Evolutionary conservation across 2,888 invertebrate species (phyloP).

Genomic region (Tipula lateralis): DNA sequence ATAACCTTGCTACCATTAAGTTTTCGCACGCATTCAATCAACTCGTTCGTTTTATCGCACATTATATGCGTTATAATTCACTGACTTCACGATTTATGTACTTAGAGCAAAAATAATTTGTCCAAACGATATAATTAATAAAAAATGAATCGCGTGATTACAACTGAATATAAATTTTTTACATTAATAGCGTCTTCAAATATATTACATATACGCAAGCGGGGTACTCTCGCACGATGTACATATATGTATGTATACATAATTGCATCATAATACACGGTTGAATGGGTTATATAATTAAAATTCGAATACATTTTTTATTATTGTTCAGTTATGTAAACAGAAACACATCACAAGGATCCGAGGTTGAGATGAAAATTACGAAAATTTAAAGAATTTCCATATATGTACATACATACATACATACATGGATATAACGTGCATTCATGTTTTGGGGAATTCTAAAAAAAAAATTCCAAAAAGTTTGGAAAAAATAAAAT

Average conservation of each 20-base stretch:
- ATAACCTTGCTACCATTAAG: not conserved
- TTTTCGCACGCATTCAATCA: conserved; percentile 24
- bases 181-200: not conserved
- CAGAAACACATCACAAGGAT: not conserved
- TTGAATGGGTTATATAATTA: not conserved
- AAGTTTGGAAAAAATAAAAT: not conserved
- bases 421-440: not conserved
- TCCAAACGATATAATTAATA: not conserved
- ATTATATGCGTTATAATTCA: not conserved
- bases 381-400: conserved; percentile 15
- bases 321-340: not conserved
- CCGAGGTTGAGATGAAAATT: not conserved
- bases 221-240: too few relatives aligned
- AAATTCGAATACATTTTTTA: conserved; percentile 19
- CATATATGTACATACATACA: not conserved
- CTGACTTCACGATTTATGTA: not conserved
- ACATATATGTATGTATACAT: not conserved
- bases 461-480: not conserved
- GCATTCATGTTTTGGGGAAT: not conserved
- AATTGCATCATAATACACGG: not conserved
- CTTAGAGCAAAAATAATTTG: not conserved
- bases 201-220: not conserved
- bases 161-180: not conserved
- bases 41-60: too few relatives aligned
- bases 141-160: not conserved